phyloP scores from a whole-genome alignment of 1,140 invertebrate genomes.

The Drosophila saltans region DNA sequence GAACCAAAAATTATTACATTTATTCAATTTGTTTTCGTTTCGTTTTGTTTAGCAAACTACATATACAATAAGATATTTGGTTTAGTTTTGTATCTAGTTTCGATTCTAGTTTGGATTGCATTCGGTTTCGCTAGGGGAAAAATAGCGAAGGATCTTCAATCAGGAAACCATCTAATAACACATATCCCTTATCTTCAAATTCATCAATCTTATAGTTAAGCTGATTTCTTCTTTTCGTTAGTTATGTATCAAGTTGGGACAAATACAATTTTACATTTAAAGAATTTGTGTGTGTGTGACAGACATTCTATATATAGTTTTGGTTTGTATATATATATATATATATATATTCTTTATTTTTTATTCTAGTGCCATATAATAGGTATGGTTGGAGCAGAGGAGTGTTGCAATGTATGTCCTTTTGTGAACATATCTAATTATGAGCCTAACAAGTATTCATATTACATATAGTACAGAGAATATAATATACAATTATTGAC shows the following conservation, averaged over 20 bases:
- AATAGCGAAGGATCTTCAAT: constrained; percentile 24
- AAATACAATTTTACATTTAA: constrained; percentile 8
- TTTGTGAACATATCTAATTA: constrained; percentile 1
- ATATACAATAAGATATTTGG: constrained; percentile 2
- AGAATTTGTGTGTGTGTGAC: not conserved
- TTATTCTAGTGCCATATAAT: constrained; percentile 32
- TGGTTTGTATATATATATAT: constrained; percentile 5
- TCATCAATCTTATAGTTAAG: constrained; percentile 7
- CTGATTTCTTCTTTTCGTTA: constrained; percentile 8
- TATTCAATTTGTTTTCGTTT: not conserved
- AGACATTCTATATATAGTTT: not conserved
- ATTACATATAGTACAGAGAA: constrained; percentile 46
- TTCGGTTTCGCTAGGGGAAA: not conserved
- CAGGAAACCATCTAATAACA: constrained; percentile 56
- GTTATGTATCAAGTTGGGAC: not conserved
- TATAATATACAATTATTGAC: constrained; percentile 58
- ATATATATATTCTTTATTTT: constrained; percentile 14
- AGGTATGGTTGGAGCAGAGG: constrained; percentile 5
- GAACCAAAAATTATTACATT: constrained; percentile 2
- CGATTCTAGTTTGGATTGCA: constrained; percentile 11
- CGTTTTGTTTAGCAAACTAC: constrained; percentile 1
- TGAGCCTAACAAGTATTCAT: constrained; percentile 28
- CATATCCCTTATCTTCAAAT: constrained; percentile 13
- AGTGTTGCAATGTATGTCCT: not conserved
- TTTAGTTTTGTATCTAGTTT: constrained; percentile 3